Percentiles rank a stretch among this genome's conserved stretches.
Evolutionary conservation across 2,888 invertebrate species (phyloP).

Genomic region (Harpalus rufipes): DNA sequence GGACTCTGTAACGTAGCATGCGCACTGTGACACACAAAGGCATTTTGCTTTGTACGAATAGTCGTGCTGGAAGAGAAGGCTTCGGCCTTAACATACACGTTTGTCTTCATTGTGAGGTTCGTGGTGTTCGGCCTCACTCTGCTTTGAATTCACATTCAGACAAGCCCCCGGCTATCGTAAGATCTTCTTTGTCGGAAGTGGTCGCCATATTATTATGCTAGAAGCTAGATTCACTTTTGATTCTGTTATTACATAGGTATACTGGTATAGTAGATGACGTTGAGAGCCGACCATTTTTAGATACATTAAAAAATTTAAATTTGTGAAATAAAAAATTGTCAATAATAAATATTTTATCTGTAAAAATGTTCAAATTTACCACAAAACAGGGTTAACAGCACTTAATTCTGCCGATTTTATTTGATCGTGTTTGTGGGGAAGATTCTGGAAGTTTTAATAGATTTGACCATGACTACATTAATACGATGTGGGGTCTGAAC

Average conservation of each 20-base stretch:
- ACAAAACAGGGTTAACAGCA: too few relatives aligned
- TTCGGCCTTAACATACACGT: neutral
- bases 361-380: too few relatives aligned
- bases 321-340: too few relatives aligned
- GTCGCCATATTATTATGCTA: slow-evolving; percentile 18
- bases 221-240: neutral
- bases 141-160: slow-evolving; percentile 49
- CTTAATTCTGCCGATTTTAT: too few relatives aligned
- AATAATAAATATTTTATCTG: too few relatives aligned
- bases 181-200: slow-evolving; percentile 29
- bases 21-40: slow-evolving; percentile 47
- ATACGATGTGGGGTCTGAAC: too few relatives aligned
- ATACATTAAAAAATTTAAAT: too few relatives aligned
- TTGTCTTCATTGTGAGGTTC: slow-evolving; percentile 52
- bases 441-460: too few relatives aligned
- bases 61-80: neutral
- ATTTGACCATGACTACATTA: too few relatives aligned
- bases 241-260: neutral
- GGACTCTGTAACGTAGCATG: slow-evolving; percentile 29
- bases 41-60: slow-evolving; percentile 46
- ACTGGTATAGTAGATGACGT: too few relatives aligned
- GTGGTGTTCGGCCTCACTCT: neutral
- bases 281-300: too few relatives aligned
- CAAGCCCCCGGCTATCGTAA: slow-evolving; percentile 24
- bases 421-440: too few relatives aligned